These are phyloP conservation scores for Aspidiotus destructor DNA, from an alignment of 2,888 invertebrate species.

Conservation along the genomic window DNA sequence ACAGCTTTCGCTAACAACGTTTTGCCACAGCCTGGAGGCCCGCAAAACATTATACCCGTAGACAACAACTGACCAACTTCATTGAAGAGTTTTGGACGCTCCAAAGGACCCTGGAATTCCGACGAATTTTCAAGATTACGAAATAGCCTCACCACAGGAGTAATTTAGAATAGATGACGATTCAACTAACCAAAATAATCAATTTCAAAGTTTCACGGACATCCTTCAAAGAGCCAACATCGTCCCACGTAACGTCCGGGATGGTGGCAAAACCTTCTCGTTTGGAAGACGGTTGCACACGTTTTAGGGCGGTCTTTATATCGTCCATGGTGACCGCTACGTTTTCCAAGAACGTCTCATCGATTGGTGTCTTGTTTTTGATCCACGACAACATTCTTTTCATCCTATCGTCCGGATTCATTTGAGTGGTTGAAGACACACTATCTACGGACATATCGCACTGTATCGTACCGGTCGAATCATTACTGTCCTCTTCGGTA, in stretches of 20 bases:
- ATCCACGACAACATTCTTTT: conserved; percentile 51
- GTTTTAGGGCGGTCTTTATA: conserved; percentile 64
- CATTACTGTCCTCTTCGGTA: not conserved
- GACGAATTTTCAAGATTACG: conserved; percentile 1
- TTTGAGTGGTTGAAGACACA: not conserved
- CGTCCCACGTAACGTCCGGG: conserved; percentile 93
- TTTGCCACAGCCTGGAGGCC: conserved; percentile 95
- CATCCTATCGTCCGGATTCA: not conserved
- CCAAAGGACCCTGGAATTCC: conserved; percentile 67
- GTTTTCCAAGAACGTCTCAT: conserved; percentile 52
- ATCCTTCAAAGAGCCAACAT: conserved; percentile 82
- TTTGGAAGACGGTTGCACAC: conserved; percentile 85
- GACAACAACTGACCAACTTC: conserved; percentile 69
- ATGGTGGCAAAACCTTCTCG: conserved; percentile 96
- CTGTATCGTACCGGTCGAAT: conserved; percentile 6
- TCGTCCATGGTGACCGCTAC: conserved; percentile 65
- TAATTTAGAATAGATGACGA: not conserved
- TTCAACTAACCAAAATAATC: conserved; percentile 61
- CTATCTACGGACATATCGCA: not conserved
- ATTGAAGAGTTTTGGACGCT: conserved; percentile 69
- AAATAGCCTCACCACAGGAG: not conserved
- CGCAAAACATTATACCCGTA: conserved; percentile 86
- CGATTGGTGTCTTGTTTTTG: conserved; percentile 53
- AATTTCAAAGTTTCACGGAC: conserved; percentile 82
- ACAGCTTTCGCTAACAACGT: conserved; percentile 95